Base-by-base conservation (phyloP, 2,113 vertebrate genomes). In the Nycticorax nycticorax region DNA sequence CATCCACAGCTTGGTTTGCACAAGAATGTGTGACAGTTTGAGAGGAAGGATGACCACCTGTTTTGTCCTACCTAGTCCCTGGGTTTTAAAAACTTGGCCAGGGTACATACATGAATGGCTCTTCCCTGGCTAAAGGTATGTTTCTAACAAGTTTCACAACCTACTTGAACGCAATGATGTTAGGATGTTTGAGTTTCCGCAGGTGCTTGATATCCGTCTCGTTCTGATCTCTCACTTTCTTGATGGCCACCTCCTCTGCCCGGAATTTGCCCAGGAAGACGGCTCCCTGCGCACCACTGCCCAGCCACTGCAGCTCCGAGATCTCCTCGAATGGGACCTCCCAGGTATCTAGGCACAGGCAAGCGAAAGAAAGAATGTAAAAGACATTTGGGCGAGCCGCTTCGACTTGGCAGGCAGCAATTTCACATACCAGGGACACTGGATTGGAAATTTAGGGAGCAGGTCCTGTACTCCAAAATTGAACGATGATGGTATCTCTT, bases 291-390 rank as follows among this genome's bases (percentile, higher is more conserved):
- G 99, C 99, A 9, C 99, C 99, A 1, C 99, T 99, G 83, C 99
- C 99, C 95, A 99, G 98, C 99, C 99, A 99, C 98, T 99, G 99
- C 92, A 99, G 98, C 98, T 99, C 99, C 0, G 99, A 99, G 96
- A 99, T 99, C 98, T 99, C 99, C 98, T 99, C 99, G 5, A 99
- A 99, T 0, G 99, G 99, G 50, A 99, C 99, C 97, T 99, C 99
- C 99, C 99, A 99, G 72, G 99, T 99, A 83, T 99, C 99, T 99
- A 98, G n/a, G 22, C 63, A 93, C 22, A 56, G 93, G 74, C 4
- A 87, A 41, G 47, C 13, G 89, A 87, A 79, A 0, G 1, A 73
- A 10, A 50, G 10, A 37, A 73, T 0, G 2, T 68, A 3, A 79
- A 56, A 71, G 32, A 75, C 35, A 26, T 19, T 17, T 4, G 1